Evolutionary conservation across 2,113 vertebrate species (phyloP).

Genomic region (Myiozetetes cayanensis): DNA sequence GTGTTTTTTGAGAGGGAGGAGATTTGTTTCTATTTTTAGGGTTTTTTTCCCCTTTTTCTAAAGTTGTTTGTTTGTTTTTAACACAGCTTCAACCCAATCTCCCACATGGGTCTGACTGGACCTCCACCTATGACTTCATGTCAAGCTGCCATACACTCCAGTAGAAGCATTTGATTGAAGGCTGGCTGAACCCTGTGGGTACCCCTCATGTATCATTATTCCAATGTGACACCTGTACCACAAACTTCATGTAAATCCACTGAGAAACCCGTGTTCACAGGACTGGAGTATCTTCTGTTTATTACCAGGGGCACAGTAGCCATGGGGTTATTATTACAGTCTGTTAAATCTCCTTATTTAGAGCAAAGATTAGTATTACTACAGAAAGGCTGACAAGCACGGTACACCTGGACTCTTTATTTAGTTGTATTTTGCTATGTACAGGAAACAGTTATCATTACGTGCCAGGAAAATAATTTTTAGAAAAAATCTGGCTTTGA

Average conservation of each 20-base stretch:
- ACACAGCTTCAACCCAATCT: neutral
- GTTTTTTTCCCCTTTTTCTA: neutral
- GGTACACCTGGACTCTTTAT: neutral
- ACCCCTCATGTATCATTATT: neutral
- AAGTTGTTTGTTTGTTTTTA: too few relatives aligned
- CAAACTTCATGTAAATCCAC: neutral
- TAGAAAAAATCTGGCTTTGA: conserved; percentile 16
- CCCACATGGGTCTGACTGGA: neutral
- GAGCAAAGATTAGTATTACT: neutral
- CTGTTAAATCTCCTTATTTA: neutral
- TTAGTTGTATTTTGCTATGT: neutral
- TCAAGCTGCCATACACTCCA: neutral
- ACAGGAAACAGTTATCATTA: neutral
- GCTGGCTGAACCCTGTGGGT: neutral
- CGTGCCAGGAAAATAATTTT: neutral
- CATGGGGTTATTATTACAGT: neutral
- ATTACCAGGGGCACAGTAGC: neutral
- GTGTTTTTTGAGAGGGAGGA: accelerated
- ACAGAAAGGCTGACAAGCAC: neutral
- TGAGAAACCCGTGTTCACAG: neutral
- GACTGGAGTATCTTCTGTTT: neutral
- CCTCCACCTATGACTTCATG: neutral
- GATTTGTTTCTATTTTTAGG: too few relatives aligned
- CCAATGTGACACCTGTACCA: neutral
- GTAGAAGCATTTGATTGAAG: neutral